A percentile compares a stretch with the other conserved stretches of the same genome.
Conservation (phyloP, 2,888 invertebrate species). For the Opisthograptis luteolata region DNA sequence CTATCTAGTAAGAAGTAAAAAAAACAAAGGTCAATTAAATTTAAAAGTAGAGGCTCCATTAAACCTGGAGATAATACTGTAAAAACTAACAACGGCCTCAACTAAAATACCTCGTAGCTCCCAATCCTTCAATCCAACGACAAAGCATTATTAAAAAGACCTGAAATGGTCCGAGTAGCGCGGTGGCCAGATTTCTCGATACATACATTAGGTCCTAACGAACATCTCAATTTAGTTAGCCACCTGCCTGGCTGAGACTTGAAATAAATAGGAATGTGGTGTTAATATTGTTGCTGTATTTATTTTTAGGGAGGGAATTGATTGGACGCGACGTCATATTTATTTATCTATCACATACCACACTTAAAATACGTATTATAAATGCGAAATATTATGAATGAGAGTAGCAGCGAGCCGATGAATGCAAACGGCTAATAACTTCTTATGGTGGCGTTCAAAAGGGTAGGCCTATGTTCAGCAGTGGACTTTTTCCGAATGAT, state of each 20-base stretch:
- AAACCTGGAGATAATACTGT: no score
- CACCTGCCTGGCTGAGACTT: constrained; percentile 51
- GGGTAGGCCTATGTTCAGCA: no score
- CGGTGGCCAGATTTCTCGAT: constrained; percentile 62
- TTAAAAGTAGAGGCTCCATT: background rate
- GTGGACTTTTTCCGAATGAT: no score
- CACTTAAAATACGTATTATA: no score
- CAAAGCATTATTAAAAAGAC: constrained; percentile 34
- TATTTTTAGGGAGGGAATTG: background rate
- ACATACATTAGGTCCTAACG: constrained; percentile 73
- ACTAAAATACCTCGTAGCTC: constrained; percentile 10
- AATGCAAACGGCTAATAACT: no score
- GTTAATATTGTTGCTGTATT: background rate
- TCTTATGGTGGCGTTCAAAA: no score
- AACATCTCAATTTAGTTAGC: constrained; percentile 73
- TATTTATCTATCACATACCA: no score
- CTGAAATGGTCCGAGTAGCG: constrained; percentile 56
- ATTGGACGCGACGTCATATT: background rate
- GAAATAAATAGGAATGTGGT: constrained; percentile 7
- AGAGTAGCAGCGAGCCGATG: no score
- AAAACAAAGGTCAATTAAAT: no score
- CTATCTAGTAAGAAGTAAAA: no score
- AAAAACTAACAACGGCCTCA: background rate
- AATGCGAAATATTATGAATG: no score
- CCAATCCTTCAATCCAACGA: constrained; percentile 26